Conservation (phyloP, 2,888 invertebrate species). For the Polydrusus tereticollis region DNA sequence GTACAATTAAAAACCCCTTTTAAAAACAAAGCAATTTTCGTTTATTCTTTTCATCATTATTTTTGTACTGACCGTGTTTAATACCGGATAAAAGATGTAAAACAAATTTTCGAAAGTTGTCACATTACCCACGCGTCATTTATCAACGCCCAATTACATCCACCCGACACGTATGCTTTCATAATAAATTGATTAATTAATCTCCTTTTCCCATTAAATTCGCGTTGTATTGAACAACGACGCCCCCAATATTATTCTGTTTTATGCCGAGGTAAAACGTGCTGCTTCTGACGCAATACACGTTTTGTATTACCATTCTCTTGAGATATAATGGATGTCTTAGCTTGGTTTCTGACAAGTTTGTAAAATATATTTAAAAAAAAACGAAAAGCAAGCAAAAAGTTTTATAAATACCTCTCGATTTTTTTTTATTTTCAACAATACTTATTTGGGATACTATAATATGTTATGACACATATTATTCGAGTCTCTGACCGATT, state of each 20-base stretch:
- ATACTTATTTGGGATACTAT: no score
- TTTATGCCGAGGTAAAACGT: slow-evolving; percentile 2
- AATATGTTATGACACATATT: no score
- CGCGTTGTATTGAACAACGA: slow-evolving; percentile 22
- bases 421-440: no score
- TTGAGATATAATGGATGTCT: neutral
- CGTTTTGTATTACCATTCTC: slow-evolving; percentile 3
- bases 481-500: no score
- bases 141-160: slow-evolving; percentile 19
- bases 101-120: slow-evolving; percentile 11
- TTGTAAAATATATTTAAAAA: neutral
- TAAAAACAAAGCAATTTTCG: neutral
- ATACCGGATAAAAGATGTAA: neutral
- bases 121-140: slow-evolving; percentile 7
- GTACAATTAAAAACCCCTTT: no score
- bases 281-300: slow-evolving; percentile 11
- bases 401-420: neutral
- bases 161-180: slow-evolving; percentile 17
- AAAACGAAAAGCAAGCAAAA: neutral
- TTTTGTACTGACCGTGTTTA: neutral
- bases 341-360: neutral
- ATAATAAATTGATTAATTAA: slow-evolving; percentile 41
- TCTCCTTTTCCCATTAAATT: slow-evolving; percentile 30
- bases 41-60: neutral
- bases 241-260: slow-evolving; percentile 16